phyloP scores from a whole-genome alignment of 2,888 invertebrate genomes.

The Cheilosia grossa region DNA sequence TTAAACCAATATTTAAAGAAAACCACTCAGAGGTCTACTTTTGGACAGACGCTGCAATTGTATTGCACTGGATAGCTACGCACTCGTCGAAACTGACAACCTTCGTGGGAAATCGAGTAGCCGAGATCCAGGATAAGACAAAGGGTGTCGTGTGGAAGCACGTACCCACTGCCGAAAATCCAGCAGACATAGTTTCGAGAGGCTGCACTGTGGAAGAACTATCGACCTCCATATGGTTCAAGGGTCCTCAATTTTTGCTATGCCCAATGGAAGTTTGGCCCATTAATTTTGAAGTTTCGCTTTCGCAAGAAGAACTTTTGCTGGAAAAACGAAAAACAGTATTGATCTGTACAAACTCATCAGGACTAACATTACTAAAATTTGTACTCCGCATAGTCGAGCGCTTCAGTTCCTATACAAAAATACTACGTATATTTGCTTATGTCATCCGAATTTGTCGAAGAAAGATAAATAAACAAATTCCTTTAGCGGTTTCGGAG shows the following conservation, averaged over 20 bases:
- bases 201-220: neutral
- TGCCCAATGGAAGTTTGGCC: neutral
- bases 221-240: neutral
- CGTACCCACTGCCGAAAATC: conserved; percentile 26
- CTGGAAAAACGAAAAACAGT: neutral
- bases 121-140: conserved; percentile 53
- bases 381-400: neutral
- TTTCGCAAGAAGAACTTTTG: neutral
- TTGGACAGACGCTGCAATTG: conserved; percentile 1
- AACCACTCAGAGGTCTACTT: neutral
- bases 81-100: neutral
- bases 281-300: neutral
- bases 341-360: neutral
- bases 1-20: neutral
- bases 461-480: neutral
- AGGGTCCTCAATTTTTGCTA: neutral
- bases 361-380: neutral
- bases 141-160: conserved; percentile 39
- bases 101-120: conserved; percentile 46
- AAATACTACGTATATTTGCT: neutral
- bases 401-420: neutral
- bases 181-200: conserved; percentile 12
- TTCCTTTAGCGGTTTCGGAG: neutral
- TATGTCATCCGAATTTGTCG: too few relatives aligned
- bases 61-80: conserved; percentile 7